Conservation (phyloP, 2,113 vertebrate genomes). For the Mungos mungo region DNA sequence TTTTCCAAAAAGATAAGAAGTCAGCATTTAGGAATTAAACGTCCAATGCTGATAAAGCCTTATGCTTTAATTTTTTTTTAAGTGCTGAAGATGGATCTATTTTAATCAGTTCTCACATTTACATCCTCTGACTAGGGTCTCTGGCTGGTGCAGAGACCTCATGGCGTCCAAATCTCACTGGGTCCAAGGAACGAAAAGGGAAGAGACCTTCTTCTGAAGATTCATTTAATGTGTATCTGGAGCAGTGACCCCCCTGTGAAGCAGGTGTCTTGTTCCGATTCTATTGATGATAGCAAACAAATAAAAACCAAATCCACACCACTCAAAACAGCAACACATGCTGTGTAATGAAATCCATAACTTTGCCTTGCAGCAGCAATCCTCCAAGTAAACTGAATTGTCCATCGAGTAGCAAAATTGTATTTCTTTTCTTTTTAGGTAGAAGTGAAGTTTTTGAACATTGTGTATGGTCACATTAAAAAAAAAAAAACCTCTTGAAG, state of each 20-base stretch:
- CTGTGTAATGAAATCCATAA: not conserved
- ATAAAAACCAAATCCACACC: not conserved
- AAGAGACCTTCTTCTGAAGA: not conserved
- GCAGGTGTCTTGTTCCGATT: not conserved
- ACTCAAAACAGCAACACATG: not conserved
- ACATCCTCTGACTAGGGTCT: not conserved
- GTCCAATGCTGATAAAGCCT: not conserved
- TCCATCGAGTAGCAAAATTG: not conserved
- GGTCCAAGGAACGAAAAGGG: not conserved
- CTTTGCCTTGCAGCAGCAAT: not conserved
- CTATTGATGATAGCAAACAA: not conserved
- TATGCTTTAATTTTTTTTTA: not conserved
- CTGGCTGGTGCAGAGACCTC: not conserved
- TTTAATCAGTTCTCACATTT: not conserved
- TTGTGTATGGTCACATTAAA: not conserved
- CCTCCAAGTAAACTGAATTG: not conserved
- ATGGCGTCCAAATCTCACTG: not conserved
- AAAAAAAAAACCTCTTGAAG: not conserved
- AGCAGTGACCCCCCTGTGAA: not conserved
- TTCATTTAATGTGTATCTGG: not conserved
- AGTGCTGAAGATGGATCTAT: not conserved
- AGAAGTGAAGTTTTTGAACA: not conserved
- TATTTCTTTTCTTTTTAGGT: not conserved
- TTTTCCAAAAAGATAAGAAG: not conserved
- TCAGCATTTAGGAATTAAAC: slow-evolving; percentile 30